Conservation (phyloP, 30 jellyfish, hydroid and myxozoan genomes). For the Clytia hemisphaerica region DNA sequence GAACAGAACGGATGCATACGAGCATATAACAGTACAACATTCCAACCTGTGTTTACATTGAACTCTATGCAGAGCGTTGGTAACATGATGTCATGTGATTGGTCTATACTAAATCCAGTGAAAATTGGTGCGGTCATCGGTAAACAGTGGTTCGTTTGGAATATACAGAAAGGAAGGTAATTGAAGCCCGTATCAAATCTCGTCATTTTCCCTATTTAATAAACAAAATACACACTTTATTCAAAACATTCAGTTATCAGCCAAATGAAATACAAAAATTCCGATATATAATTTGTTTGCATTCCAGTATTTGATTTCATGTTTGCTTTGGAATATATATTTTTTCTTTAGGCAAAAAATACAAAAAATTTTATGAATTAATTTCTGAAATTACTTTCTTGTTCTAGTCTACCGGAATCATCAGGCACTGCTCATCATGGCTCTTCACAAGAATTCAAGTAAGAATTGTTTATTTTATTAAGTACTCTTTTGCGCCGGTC, state of each 20-base stretch:
- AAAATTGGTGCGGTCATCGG: conserved; percentile 44
- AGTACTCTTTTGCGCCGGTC: too few species aligned
- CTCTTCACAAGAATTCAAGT: conserved; percentile 10
- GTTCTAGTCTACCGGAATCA: conserved; percentile 14
- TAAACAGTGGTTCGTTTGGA: conserved; percentile 45
- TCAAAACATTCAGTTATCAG: too few species aligned
- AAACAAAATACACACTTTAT: neutral
- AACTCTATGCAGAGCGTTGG: conserved; percentile 1
- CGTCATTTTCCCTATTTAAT: neutral
- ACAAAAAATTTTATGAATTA: neutral
- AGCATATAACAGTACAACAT: conserved; percentile 15
- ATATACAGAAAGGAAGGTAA: conserved; percentile 49
- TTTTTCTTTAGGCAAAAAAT: neutral
- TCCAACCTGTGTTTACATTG: conserved; percentile 33
- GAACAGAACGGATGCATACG: conserved; percentile 52
- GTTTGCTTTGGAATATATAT: neutral
- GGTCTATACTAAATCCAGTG: conserved; percentile 38
- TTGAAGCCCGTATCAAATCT: neutral
- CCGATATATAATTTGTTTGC: too few species aligned
- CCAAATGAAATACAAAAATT: too few species aligned
- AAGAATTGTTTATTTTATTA: neutral
- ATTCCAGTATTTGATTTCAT: neutral
- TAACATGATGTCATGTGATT: conserved; percentile 25
- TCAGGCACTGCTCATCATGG: conserved; percentile 10
- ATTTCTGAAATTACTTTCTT: neutral